Evolutionary conservation across 2,113 vertebrate species (phyloP).

Genomic region (Gavia stellata): DNA sequence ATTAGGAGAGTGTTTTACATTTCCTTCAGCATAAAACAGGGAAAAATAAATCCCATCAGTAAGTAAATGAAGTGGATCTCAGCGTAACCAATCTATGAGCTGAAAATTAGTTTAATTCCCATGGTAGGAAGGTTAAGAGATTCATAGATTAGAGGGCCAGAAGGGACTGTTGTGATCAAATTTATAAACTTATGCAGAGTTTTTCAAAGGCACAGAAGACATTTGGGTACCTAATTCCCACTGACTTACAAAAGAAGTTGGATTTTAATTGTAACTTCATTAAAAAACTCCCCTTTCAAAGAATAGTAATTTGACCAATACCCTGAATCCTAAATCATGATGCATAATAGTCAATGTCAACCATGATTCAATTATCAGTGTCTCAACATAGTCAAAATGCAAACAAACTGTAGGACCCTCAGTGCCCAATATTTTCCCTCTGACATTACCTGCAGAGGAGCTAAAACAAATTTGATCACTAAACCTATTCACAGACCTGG

Average conservation of each 20-base stretch:
- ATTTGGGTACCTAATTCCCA: neutral
- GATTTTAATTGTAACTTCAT: neutral
- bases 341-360: neutral
- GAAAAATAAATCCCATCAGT: slow-evolving; percentile 64
- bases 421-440: neutral
- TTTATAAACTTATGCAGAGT: slow-evolving; percentile 34
- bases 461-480: neutral
- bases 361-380: neutral
- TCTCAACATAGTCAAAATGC: neutral
- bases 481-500: neutral
- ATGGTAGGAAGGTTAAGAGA: slow-evolving; percentile 41
- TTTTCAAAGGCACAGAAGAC: slow-evolving; percentile 55
- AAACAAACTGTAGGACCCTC: neutral
- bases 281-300: neutral
- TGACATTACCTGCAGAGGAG: neutral
- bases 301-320: neutral
- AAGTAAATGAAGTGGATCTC: slow-evolving; percentile 69
- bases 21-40: slow-evolving; percentile 39
- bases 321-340: neutral
- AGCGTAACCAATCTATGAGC: slow-evolving; percentile 55
- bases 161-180: slow-evolving; percentile 45
- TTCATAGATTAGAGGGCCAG: slow-evolving; percentile 43
- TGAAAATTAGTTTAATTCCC: slow-evolving; percentile 63
- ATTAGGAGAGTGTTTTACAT: neutral
- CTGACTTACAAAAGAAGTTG: neutral